Conservation (phyloP, 2,888 invertebrate genomes). For the Erebia epiphron region DNA sequence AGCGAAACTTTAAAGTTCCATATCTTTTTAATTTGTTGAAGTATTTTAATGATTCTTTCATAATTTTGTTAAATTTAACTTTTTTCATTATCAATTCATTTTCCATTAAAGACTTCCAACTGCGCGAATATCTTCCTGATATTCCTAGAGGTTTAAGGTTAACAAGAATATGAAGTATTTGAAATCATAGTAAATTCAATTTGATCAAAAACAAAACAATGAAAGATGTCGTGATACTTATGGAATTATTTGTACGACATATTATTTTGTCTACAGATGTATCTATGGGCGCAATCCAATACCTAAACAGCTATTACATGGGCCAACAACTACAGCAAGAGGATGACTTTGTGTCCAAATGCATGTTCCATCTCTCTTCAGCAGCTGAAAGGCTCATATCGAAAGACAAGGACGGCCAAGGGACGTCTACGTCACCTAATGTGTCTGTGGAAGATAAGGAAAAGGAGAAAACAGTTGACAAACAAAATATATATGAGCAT, state of each 20-base stretch:
- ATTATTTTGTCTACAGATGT: constrained; percentile 84
- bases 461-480: constrained; percentile 63
- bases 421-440: constrained; percentile 45
- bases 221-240: too few species aligned
- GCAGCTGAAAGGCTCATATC: constrained; percentile 88
- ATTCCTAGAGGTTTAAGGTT: too few species aligned
- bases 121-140: too few species aligned
- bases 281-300: constrained; percentile 96
- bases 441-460: constrained; percentile 53
- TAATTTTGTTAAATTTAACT: too few species aligned
- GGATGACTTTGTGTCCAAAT: constrained; percentile 95
- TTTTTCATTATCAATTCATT: too few species aligned
- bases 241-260: neutral
- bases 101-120: too few species aligned
- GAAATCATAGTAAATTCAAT: neutral
- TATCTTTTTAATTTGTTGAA: too few species aligned
- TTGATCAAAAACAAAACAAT: too few species aligned
- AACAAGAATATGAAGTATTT: too few species aligned
- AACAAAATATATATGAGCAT: constrained; percentile 74
- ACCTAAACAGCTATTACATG: constrained; percentile 97
- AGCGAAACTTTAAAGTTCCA: too few species aligned
- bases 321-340: constrained; percentile 95
- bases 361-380: constrained; percentile 95
- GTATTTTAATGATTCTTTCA: too few species aligned
- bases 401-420: constrained; percentile 62